phyloP scores from a whole-genome alignment of 1,140 invertebrate genomes.

The Adelges cooleyi region DNA sequence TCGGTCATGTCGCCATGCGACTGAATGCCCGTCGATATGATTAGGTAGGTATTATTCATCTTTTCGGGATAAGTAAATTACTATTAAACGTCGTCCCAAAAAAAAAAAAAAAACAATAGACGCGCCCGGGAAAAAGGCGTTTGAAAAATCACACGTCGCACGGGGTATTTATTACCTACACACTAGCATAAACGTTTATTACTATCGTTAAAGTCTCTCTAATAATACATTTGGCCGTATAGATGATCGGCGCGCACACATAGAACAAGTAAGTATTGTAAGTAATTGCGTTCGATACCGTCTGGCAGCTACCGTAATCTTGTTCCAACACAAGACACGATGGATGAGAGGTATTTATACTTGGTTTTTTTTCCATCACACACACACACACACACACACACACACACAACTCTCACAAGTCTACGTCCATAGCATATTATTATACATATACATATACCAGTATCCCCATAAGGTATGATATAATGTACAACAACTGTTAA shows the following conservation, averaged over 20 bases:
- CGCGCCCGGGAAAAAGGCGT: no score
- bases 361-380: background rate
- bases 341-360: conserved; percentile 5
- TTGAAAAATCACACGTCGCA: no score
- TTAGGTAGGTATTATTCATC: no score
- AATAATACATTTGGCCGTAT: background rate
- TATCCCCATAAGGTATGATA: conserved; percentile 24
- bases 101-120: no score
- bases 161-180: no score
- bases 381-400: no score
- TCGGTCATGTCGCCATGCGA: no score
- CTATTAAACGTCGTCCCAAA: no score
- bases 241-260: background rate
- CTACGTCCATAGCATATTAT: no score
- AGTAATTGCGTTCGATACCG: conserved; percentile 17
- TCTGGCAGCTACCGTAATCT: conserved; percentile 22
- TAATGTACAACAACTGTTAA: conserved; percentile 26
- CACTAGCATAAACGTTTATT: no score
- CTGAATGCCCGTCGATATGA: no score
- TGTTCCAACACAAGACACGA: conserved; percentile 10
- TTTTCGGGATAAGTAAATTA: no score
- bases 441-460: background rate
- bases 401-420: background rate
- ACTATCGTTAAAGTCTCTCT: conserved; percentile 19
- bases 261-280: background rate